Percentiles rank a stretch among this genome's conserved stretches.
Evolutionary conservation across 2,797 vertebrate species (phyloP).

Genomic region (Premnoplex brunnescens): DNA sequence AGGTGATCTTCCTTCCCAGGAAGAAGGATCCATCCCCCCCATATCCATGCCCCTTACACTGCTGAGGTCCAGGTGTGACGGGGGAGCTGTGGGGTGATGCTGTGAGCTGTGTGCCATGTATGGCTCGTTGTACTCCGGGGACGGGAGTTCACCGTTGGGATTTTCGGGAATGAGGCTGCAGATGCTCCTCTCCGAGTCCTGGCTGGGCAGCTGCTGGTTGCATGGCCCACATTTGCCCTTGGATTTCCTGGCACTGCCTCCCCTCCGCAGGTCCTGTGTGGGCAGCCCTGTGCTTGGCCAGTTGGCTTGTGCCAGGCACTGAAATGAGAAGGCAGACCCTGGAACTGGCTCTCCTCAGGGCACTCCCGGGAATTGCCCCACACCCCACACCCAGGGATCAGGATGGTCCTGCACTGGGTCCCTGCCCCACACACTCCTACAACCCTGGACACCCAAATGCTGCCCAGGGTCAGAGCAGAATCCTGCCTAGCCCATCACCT

Average conservation of each 20-base stretch:
- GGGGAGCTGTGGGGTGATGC: slow-evolving; percentile 22
- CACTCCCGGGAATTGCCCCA: neutral
- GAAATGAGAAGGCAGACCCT: neutral
- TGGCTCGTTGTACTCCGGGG: slow-evolving; percentile 82
- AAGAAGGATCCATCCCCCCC: neutral
- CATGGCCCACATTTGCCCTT: slow-evolving; percentile 72
- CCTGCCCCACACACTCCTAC: fast-evolving
- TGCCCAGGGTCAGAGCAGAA: neutral
- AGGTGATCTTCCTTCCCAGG: neutral
- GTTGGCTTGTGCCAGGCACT: slow-evolving; percentile 73
- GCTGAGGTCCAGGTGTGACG: slow-evolving; percentile 79
- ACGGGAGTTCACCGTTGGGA: slow-evolving; percentile 52
- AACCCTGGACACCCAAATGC: fast-evolving
- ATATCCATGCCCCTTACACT: slow-evolving; percentile 71
- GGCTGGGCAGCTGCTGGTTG: slow-evolving; percentile 72
- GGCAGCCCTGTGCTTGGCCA: slow-evolving; percentile 65
- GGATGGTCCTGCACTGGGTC: fast-evolving
- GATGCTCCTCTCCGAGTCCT: slow-evolving; percentile 72
- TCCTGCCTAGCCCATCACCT: neutral
- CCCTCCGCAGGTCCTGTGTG: slow-evolving; percentile 74
- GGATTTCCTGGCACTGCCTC: slow-evolving; percentile 81
- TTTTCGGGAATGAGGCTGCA: slow-evolving; percentile 38
- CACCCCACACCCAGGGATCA: fast-evolving
- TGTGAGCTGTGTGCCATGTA: slow-evolving; percentile 61
- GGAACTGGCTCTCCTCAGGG: neutral